Base-by-base conservation (phyloP, 1,140 invertebrate genomes). In the Diuraphis noxia region DNA sequence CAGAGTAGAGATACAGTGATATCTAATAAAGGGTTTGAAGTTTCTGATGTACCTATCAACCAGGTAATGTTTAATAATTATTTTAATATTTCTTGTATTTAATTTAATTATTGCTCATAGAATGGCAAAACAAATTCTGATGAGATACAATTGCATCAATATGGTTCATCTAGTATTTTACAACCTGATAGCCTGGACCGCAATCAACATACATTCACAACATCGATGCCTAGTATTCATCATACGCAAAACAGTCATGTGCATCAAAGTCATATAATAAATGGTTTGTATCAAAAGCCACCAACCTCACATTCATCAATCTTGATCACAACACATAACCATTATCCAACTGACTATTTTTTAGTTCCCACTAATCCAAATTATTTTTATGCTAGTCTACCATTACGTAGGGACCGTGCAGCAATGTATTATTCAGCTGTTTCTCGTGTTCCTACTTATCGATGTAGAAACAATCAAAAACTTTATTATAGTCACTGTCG, bases 21-120 rank as follows among this genome's bases (percentile, higher is more conserved):
- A 81, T 81, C 89, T 38, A 91, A 91, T 38, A 91, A 91, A 91
- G 89, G 89, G 13, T 91, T 91, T 91, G 89, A 91, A 82, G 77
- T 46, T 36, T 36, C 89, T 40, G 43, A 91, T 91, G 13, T 40
- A 49, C 25, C 89, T 40, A 25, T 82, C 0, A 90, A 90, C 30
- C 89, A 82, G 40, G 89, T 91, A 91, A 52, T 82, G 13, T 79
- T 1, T 91, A 38, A 10, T 43, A 43, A 49, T 38, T n/a, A 17
- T 90, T 49, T 79, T 36, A 52, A 79, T 79, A 6, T 23, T 91
- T 30, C 23, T 34, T 79, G 19, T 46, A 43, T 23, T 89, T 89
- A 43, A 23, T 46, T 38, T 36, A 43, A 49, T 40, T 82, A 52
- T 36, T 52, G n/a, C 25, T 88, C 63, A 13, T 23, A 91, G 89